A percentile compares a stretch with the other conserved stretches of the same genome.
These are phyloP conservation scores for Rhyacophila evoluta DNA, from an alignment of 2,888 invertebrate species.

Conservation along the genomic window DNA sequence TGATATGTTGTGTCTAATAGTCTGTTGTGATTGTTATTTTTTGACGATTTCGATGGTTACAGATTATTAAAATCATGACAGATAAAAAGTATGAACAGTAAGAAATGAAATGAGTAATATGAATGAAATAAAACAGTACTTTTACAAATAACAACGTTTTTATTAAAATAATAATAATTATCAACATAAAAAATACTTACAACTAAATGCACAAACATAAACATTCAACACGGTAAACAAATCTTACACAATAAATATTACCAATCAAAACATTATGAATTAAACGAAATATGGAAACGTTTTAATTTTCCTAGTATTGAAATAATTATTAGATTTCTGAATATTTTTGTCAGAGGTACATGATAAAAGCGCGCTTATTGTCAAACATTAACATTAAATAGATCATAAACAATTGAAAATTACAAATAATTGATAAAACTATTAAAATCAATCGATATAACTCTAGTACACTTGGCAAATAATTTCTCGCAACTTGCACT, in stretches of 20 bases:
- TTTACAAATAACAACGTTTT: neutral
- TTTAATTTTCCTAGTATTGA: neutral
- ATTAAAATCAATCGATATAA: too few species aligned
- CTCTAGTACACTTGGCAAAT: too few species aligned
- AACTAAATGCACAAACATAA: neutral
- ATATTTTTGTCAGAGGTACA: neutral
- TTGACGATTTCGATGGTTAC: too few species aligned
- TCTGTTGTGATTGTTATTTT: too few species aligned
- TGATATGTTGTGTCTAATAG: too few species aligned
- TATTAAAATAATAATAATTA: neutral
- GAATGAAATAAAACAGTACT: neutral
- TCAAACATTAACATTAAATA: neutral
- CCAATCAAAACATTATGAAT: neutral
- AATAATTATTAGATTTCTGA: neutral
- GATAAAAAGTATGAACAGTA: too few species aligned
- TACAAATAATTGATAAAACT: too few species aligned
- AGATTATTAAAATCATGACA: too few species aligned
- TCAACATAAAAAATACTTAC: neutral
- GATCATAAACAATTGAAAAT: too few species aligned
- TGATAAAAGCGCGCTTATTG: neutral
- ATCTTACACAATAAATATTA: neutral
- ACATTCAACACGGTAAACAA: neutral
- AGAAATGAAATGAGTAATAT: too few species aligned
- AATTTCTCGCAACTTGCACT: neutral
- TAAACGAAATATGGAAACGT: neutral